A percentile compares a stretch with the other conserved stretches of the same genome.
These are phyloP conservation scores for Chymomyza amoena DNA, from an alignment of 2,888 invertebrate species.

Conservation along the genomic window DNA sequence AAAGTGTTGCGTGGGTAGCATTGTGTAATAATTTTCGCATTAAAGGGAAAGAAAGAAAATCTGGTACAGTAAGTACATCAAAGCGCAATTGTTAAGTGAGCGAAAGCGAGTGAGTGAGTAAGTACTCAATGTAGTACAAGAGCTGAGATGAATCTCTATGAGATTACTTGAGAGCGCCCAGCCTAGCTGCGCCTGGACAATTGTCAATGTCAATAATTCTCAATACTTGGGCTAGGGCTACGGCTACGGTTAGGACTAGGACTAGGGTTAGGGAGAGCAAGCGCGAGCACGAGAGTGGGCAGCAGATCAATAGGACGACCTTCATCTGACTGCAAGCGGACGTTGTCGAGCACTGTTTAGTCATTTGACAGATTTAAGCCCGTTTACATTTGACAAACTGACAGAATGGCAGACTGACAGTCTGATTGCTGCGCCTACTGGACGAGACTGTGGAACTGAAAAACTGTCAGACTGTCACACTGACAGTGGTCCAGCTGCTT, in stretches of 20 bases:
- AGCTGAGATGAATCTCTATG: slow-evolving; percentile 15
- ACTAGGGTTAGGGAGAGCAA: not conserved
- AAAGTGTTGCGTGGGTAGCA: not conserved
- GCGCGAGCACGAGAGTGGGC: slow-evolving; percentile 44
- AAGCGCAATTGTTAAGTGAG: slow-evolving; percentile 50
- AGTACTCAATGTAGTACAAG: not conserved
- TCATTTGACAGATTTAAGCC: slow-evolving; percentile 68
- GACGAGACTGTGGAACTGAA: not conserved
- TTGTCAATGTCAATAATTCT: slow-evolving; percentile 73
- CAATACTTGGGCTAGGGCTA: slow-evolving; percentile 53
- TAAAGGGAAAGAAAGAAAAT: not conserved
- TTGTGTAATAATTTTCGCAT: slow-evolving; percentile 1
- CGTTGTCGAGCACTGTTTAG: slow-evolving; percentile 48
- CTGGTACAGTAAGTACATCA: slow-evolving; percentile 29
- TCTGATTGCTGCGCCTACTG: not conserved
- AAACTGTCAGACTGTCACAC: not conserved
- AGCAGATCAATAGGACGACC: slow-evolving; percentile 68
- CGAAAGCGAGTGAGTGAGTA: slow-evolving; percentile 29
- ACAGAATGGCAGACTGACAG: slow-evolving; percentile 17
- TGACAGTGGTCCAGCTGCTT: not conserved
- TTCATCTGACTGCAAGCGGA: slow-evolving; percentile 44
- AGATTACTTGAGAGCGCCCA: slow-evolving; percentile 5
- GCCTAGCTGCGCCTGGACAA: slow-evolving; percentile 41
- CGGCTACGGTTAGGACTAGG: too few relatives aligned
- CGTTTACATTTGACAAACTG: slow-evolving; percentile 34